Evolutionary conservation across 2,888 invertebrate genomes (phyloP), one percentile per base, ranked within the genome.

Genomic region (Synergus umbraculus): DNA sequence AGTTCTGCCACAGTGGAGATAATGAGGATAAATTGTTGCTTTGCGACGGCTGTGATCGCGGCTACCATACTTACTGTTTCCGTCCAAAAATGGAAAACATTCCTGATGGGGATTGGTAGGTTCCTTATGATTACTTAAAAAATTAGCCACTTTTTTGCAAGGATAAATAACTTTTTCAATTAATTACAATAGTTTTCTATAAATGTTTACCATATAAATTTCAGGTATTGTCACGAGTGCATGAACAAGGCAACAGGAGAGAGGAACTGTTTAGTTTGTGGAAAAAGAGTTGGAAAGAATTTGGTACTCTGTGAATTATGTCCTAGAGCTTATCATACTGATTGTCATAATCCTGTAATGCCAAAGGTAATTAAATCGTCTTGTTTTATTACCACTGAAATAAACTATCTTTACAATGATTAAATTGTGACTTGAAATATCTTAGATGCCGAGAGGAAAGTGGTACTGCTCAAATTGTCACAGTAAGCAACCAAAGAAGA

Each of bases 1-100:
- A 99, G 93, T 98, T 99, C 93, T 99, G 99, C 93, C 95, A 97
- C 90, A 96, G 96, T 89, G 99, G 98, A 81, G 98, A 99, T 93
- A 97, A 98, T 89, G 99, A 99, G 92, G 98, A 98, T 86, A 97
- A 98, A 92, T 93, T 99, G 85, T 93, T 99, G 86, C 94, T 99
- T 41, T 99, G 99, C 92, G 99, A 99, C 93, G 97, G 98, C 84
- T 99, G 99, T 93, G 99, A 99, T 93, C 97, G 98, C 92, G 99
- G 99, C 76, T 99, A 98, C 93, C 99, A 99, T 93, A 99, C 98
- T 73, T 99, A 99, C 92, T 99, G 99, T 93, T 99, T 99, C 94
- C 98, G 97, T 93, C 99, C 99, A 83, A 95, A 96, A 92, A 97
- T 99, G 97, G 97, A 97, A 81, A 96, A 96, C 89, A 98, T 99